Percentiles rank a stretch among this genome's conserved stretches.
Evolutionary conservation across 1,140 invertebrate genomes (phyloP).

Genomic region (Araneus ventricosus): DNA sequence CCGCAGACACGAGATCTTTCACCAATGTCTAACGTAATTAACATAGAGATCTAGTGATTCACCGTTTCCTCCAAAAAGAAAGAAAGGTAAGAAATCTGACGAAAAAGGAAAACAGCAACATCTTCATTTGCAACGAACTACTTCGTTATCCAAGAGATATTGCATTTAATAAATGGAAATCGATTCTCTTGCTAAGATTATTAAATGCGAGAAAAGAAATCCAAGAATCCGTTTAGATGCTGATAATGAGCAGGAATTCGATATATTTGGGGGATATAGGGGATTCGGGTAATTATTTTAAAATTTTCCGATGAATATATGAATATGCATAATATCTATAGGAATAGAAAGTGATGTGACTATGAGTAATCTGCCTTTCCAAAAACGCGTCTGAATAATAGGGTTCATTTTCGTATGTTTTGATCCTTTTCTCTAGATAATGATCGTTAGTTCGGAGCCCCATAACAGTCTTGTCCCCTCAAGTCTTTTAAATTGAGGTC

Average conservation of each 20-base stretch:
- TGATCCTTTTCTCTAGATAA: conserved; percentile 47
- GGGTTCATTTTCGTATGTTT: conserved; percentile 47
- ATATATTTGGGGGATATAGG: conserved; percentile 22
- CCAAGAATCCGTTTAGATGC: conserved; percentile 36
- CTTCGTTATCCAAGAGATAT: conserved; percentile 33
- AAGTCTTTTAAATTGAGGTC: conserved; percentile 18
- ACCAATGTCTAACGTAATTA: conserved; percentile 45
- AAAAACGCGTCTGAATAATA: conserved; percentile 41
- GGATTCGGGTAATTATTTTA: conserved; percentile 31
- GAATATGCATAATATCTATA: conserved; percentile 41
- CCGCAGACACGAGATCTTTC: conserved; percentile 26
- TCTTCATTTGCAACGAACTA: conserved; percentile 27
- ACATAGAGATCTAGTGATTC: conserved; percentile 45
- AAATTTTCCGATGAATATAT: conserved; percentile 43
- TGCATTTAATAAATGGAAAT: conserved; percentile 61
- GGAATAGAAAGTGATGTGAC: not conserved
- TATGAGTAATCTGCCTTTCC: conserved; percentile 25
- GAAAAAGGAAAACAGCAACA: conserved; percentile 32
- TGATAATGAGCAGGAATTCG: conserved; percentile 53
- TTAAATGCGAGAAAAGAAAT: conserved; percentile 52
- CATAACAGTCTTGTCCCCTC: not conserved
- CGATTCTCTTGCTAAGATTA: conserved; percentile 29
- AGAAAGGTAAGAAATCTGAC: conserved; percentile 22
- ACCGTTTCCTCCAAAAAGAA: conserved; percentile 42
- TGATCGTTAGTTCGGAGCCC: conserved; percentile 38